Percentiles rank a stretch among this genome's conserved stretches.
Conservation (phyloP, 2,113 vertebrate genomes). For the Reinhardtius hippoglossoides region DNA sequence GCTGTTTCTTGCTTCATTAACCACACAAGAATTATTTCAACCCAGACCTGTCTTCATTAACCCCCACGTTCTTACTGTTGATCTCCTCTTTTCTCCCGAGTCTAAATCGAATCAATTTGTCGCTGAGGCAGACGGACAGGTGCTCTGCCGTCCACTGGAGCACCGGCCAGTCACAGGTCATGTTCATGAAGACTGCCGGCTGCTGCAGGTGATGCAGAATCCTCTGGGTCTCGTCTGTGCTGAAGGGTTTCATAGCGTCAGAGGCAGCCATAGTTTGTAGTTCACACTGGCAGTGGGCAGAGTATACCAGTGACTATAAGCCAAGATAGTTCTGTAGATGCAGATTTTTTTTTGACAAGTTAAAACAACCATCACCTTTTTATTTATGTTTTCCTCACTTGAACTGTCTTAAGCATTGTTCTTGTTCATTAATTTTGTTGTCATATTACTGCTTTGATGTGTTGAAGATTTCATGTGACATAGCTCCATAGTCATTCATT, state of each 20-base stretch:
- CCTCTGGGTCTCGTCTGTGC: constrained; percentile 84
- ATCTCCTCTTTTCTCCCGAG: constrained; percentile 82
- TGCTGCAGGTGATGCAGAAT: constrained; percentile 86
- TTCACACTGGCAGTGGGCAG: background rate
- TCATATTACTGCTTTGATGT: no score
- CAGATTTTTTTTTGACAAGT: no score
- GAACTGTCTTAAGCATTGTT: no score
- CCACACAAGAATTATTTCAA: no score
- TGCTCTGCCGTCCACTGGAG: constrained; percentile 85
- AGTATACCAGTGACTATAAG: no score
- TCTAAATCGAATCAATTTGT: constrained; percentile 86
- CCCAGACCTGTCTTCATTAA: background rate
- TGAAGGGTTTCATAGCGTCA: constrained; percentile 85
- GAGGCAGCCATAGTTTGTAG: constrained; percentile 61
- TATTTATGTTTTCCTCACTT: no score
- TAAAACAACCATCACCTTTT: no score
- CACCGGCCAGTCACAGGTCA: constrained; percentile 90
- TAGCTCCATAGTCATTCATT: no score
- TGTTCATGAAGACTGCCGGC: constrained; percentile 90
- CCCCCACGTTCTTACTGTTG: constrained; percentile 79
- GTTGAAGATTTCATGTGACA: no score
- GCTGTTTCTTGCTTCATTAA: no score
- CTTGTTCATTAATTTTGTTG: no score
- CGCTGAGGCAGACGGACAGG: constrained; percentile 81
- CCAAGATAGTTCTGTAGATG: no score